Evolutionary conservation across 2,113 vertebrate species (phyloP), one percentile per base, ranked within the genome.

Genomic region (Oryzias javanicus): DNA sequence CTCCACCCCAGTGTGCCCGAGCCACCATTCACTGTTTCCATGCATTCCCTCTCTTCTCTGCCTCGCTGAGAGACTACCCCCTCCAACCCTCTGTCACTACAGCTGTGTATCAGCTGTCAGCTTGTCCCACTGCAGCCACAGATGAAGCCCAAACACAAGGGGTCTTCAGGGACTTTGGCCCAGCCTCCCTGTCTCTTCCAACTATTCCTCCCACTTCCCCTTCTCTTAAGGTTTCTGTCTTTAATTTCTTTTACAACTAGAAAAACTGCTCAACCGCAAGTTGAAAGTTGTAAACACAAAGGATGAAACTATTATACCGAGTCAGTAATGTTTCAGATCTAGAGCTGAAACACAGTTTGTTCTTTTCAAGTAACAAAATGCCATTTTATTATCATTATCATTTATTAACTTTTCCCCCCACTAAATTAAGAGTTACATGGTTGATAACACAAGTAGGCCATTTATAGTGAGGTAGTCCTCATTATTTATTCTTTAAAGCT

Each of bases 91-190:
- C 69, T 86, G 86, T 84, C 87, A 78, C 88, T 89, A 89, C 91
- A 91, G 90, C 91, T 92, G 91, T 88, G 87, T 67, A 84, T 92
- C 90, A 92, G 90, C 90, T 92, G 91, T 86, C 60, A 51, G 81
- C 55, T 76, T 75, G 78, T 76, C 75, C 79, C 79, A 72, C 81
- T 81, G 81, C 66, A 60, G 71, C 72, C 72, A 61, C 53, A 66
- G 80, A 76, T 78, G 85, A 86, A 88, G 86, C 78, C 46, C 59
- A 79, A 85, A 81, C 72, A 81, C 78, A 74, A 64, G 56, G 75
- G 77, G 76, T 78, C 82, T 78, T 62, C 72, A 78, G 84, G 86
- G 76, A 87, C 65, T 62, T 61, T 67, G 63, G 70, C 51, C 78
- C 52, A 70, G 74, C 62, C 81, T 64, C 78, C 73, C 64, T 59